Percentiles rank a stretch among this genome's conserved stretches.
Conservation (phyloP, 2,113 vertebrate genomes). For the Crotalus tigris region DNA sequence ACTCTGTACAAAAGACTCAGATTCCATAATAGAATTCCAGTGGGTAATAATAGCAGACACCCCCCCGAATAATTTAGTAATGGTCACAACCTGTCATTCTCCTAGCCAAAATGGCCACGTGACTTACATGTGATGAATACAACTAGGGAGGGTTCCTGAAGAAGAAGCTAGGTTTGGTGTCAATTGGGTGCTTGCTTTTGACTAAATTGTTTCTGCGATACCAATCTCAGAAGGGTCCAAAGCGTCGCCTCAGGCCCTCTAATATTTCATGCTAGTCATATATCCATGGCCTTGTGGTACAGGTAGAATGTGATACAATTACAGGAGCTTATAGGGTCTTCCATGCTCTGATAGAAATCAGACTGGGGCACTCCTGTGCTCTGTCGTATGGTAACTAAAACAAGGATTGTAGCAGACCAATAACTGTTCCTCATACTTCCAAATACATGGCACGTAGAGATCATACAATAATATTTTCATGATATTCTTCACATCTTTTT, state of each 20-base stretch:
- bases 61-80: background rate
- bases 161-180: background rate
- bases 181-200: background rate
- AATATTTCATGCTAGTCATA: background rate
- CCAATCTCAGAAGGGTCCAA: background rate
- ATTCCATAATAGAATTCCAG: background rate
- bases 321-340: background rate
- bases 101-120: background rate
- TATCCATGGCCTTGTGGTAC: background rate
- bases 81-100: background rate
- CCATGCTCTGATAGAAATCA: background rate
- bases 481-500: background rate
- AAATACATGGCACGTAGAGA: background rate
- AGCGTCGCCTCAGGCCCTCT: background rate
- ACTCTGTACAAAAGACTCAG: background rate
- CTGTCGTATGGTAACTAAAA: background rate
- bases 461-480: background rate
- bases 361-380: background rate
- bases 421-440: background rate
- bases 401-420: background rate
- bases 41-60: background rate
- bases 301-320: background rate
- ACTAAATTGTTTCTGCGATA: background rate
- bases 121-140: background rate
- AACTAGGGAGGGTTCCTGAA: background rate